A percentile compares a stretch with the other conserved stretches of the same genome.
Evolutionary conservation across 2,113 vertebrate genomes (phyloP).

Genomic region (Chloropsis hardwickii): DNA sequence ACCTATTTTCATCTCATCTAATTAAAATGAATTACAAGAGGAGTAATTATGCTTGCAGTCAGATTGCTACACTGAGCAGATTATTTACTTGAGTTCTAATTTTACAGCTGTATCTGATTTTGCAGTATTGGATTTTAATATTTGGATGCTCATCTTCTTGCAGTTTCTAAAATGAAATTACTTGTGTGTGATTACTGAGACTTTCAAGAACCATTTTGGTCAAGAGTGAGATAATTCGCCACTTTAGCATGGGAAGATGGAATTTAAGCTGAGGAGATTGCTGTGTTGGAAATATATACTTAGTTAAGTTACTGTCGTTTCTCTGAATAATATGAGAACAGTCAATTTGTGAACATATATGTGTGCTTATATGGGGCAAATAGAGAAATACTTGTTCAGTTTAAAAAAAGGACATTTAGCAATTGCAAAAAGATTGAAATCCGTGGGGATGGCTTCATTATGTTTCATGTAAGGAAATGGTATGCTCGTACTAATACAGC

Average conservation of each 20-base stretch:
- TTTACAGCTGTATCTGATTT: constrained; percentile 66
- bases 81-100: constrained; percentile 72
- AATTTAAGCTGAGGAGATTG: constrained; percentile 65
- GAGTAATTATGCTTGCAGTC: constrained; percentile 70
- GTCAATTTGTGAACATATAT: background rate
- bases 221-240: constrained; percentile 69
- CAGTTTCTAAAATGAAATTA: constrained; percentile 56
- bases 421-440: background rate
- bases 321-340: background rate
- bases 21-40: constrained; percentile 66
- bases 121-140: constrained; percentile 66
- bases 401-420: background rate
- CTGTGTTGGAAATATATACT: constrained; percentile 61
- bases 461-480: background rate
- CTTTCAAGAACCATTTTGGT: background rate
- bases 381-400: background rate
- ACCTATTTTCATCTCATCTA: constrained; percentile 42
- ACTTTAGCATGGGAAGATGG: constrained; percentile 53
- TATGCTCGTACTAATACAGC: accelerated
- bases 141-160: constrained; percentile 52
- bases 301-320: background rate
- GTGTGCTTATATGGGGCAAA: too few species aligned
- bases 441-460: background rate
- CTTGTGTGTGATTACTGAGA: background rate
- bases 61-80: constrained; percentile 50